Percentiles rank a stretch among this genome's conserved stretches.
Evolutionary conservation across 2,113 vertebrate genomes (phyloP).

Genomic region (Toxotes chatareus): DNA sequence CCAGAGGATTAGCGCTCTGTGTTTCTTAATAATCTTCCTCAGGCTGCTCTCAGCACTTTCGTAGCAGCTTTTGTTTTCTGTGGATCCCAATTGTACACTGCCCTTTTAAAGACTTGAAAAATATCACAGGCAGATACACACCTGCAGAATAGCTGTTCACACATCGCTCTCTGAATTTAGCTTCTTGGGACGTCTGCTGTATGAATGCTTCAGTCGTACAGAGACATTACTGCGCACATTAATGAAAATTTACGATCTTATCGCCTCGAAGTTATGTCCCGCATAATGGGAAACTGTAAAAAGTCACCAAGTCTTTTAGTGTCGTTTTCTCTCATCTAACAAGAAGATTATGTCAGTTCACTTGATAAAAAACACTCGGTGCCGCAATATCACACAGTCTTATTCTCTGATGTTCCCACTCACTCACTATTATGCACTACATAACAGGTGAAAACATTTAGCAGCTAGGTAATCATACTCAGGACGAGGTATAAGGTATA

Average conservation of each 20-base stretch:
- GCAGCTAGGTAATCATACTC: background rate
- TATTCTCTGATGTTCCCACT: constrained; percentile 5
- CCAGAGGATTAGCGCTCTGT: constrained; percentile 26
- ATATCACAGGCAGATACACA: background rate
- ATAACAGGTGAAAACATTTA: constrained; percentile 24
- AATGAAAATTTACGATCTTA: constrained; percentile 25
- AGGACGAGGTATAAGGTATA: background rate
- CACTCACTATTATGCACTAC: constrained; percentile 3
- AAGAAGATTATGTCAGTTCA: constrained; percentile 17
- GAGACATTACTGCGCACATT: constrained; percentile 18
- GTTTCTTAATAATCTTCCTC: constrained; percentile 39
- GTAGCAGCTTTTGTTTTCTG: constrained; percentile 38
- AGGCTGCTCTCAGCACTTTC: constrained; percentile 29
- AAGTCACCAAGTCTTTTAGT: constrained; percentile 39
- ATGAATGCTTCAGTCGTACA: background rate
- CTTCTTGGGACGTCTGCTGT: background rate
- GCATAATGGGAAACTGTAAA: constrained; percentile 46
- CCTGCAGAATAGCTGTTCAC: constrained; percentile 13
- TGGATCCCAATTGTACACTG: constrained; percentile 3
- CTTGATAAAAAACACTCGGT: constrained; percentile 9
- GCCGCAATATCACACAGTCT: background rate
- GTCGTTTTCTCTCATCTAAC: constrained; percentile 17
- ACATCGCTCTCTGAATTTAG: constrained; percentile 28
- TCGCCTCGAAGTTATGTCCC: constrained; percentile 49
- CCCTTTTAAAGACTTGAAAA: constrained; percentile 7